Evolutionary conservation across 1,140 invertebrate genomes (phyloP), one percentile per base, ranked within the genome.

Genomic region (Bicyclus anynana): DNA sequence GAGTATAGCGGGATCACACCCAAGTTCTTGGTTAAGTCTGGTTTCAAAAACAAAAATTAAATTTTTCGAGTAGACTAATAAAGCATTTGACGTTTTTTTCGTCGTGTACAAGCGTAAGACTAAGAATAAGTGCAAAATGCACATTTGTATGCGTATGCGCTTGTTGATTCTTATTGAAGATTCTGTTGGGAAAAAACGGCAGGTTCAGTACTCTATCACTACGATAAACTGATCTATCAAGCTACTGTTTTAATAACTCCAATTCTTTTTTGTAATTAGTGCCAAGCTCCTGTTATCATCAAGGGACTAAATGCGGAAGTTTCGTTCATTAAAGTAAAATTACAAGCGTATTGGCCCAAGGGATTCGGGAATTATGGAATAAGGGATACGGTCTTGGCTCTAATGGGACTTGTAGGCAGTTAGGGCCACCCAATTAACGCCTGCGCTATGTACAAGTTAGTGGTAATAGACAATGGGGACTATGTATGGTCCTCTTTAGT

Each of bases 261-360:
- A 44, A 23, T 72, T 12, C 33, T 40, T 76, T 76, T 77, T 73
- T 71, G 54, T 72, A 74, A 74, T 71, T 68, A 72, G 65, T 52
- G 21, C 53, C 33, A 69, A 70, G 71, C 69, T 67, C 75, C 75
- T 61, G 69, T 80, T 77, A 77, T 82, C 76, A 74, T 66, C 62
- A 55, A 59, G 69, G 68, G 70, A 67, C 72, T 72, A 62, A 67
- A 54, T 58, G 65, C 71, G 67, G 69, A 79, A 85, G 71, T 83
- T 84, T 72, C 59, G 71, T 69, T 70, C 72, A 72, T 83, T 83
- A 84, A 80, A 78, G 72, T 67, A 70, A 74, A 80, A 75, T 78
- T 76, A 80, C 72, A 71, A 69, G 53, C 69, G 72, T 69, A 77
- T 84, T 71, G 69, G 67, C 72, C 69, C 64, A 51, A 48, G 73